phyloP scores from a whole-genome alignment of 2,797 vertebrate genomes.

The Phrynocephalus guinanensis region DNA sequence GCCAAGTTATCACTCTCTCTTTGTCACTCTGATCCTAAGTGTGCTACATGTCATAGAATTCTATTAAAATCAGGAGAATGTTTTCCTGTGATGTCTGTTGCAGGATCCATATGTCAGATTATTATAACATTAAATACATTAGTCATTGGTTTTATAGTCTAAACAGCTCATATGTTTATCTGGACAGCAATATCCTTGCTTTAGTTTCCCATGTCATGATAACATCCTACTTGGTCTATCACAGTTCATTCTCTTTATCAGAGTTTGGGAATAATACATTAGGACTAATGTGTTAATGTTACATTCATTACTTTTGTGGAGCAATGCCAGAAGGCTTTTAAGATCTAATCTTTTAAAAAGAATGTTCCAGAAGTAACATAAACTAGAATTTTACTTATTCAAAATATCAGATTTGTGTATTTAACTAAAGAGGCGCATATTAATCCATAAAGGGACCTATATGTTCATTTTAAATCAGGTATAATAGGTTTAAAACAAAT shows the following conservation, averaged over 20 bases:
- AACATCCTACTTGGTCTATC: not conserved
- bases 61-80: conserved; percentile 17
- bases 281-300: too few relatives aligned
- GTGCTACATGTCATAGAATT: not conserved
- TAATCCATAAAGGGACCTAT: too few relatives aligned
- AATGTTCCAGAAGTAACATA: too few relatives aligned
- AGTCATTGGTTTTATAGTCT: not conserved
- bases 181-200: not conserved
- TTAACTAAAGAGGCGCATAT: too few relatives aligned
- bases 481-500: too few relatives aligned
- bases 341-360: too few relatives aligned
- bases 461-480: too few relatives aligned
- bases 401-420: too few relatives aligned
- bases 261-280: too few relatives aligned
- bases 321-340: too few relatives aligned
- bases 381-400: too few relatives aligned
- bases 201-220: not conserved
- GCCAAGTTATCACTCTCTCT: conserved; percentile 51
- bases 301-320: too few relatives aligned
- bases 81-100: not conserved
- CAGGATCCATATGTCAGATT: conserved; percentile 1
- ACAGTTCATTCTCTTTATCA: not conserved
- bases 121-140: not conserved
- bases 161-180: not conserved
- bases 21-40: not conserved